These are phyloP conservation scores for Oncopodura yosiiana DNA, from an alignment of 1,140 invertebrate species.

Conservation along the genomic window DNA sequence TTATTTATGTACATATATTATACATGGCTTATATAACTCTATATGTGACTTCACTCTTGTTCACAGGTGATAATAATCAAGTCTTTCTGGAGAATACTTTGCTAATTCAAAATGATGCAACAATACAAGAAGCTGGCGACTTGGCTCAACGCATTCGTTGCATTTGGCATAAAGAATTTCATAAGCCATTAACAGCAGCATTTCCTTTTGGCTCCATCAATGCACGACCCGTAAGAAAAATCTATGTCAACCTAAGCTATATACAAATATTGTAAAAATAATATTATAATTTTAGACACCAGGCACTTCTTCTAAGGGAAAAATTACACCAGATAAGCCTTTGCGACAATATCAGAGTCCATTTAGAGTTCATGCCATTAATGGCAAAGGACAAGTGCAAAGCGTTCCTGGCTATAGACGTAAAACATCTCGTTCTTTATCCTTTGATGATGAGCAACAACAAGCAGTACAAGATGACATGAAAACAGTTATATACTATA, in stretches of 20 bases:
- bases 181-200: slow-evolving; percentile 19
- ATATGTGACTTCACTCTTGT: not conserved
- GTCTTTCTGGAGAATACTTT: slow-evolving; percentile 38
- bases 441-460: no score
- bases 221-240: slow-evolving; percentile 11
- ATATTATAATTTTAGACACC: no score
- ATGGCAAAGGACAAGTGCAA: slow-evolving; percentile 23
- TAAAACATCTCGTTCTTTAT: not conserved
- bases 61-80: slow-evolving; percentile 31
- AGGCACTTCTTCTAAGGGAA: no score
- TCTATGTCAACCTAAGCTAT: not conserved
- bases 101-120: slow-evolving; percentile 37
- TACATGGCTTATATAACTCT: no score
- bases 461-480: no score
- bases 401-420: slow-evolving; percentile 12
- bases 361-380: no score
- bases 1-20: no score
- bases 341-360: no score
- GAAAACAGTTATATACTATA: no score
- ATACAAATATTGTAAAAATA: no score
- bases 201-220: slow-evolving; percentile 18
- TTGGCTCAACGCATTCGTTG: slow-evolving; percentile 37
- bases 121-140: slow-evolving; percentile 38
- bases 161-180: slow-evolving; percentile 36
- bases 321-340: no score